Percentiles rank a stretch among this genome's conserved stretches.
phyloP scores from a whole-genome alignment of 1,140 invertebrate species.

The Ips nitidus region DNA sequence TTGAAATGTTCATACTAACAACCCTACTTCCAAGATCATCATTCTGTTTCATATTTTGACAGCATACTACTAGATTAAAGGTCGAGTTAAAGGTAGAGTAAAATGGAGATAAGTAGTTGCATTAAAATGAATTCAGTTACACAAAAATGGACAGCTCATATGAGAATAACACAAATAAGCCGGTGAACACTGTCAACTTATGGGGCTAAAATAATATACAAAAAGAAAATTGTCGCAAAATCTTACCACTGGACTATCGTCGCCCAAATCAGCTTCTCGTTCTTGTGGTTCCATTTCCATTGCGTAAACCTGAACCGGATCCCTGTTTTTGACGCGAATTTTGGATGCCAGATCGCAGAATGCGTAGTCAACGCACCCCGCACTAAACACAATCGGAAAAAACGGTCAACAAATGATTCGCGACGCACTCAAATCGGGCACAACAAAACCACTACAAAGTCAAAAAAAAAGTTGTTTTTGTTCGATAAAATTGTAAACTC shows the following conservation, averaged over 20 bases:
- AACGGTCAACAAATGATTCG: conserved; percentile 14
- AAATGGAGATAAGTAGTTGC: too few relatives aligned
- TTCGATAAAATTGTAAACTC: background rate
- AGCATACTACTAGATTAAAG: too few relatives aligned
- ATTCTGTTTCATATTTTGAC: too few relatives aligned
- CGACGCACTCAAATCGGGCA: conserved; percentile 10
- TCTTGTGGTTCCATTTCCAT: conserved; percentile 79
- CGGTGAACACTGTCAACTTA: too few relatives aligned
- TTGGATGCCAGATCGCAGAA: conserved; percentile 63
- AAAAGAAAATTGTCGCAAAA: background rate
- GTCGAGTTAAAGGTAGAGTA: too few relatives aligned
- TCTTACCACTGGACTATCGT: conserved; percentile 62
- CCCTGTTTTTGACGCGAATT: conserved; percentile 89
- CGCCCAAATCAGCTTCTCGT: conserved; percentile 72
- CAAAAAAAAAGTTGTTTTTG: background rate
- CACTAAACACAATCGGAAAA: conserved; percentile 34
- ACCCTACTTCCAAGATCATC: too few relatives aligned
- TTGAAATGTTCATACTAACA: too few relatives aligned
- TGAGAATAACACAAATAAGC: too few relatives aligned
- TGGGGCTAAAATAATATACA: too few relatives aligned
- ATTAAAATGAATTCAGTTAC: too few relatives aligned
- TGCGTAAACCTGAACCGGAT: conserved; percentile 81
- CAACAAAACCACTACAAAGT: conserved; percentile 3
- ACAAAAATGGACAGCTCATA: too few relatives aligned
- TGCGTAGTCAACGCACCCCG: conserved; percentile 46